Base-by-base conservation (phyloP, 1,140 invertebrate species). In the Eumaeus atala region DNA sequence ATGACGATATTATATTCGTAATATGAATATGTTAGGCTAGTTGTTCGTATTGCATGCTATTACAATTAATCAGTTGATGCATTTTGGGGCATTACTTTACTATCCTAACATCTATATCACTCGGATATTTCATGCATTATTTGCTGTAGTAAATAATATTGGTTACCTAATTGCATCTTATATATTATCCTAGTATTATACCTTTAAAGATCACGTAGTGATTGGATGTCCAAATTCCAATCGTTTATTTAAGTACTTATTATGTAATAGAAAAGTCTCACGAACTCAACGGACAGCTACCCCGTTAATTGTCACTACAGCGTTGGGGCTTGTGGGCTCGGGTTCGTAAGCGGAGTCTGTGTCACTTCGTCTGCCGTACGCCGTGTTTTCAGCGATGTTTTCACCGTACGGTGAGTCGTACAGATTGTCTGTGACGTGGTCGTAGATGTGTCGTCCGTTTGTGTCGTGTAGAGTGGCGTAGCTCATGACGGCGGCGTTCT, bases 401-500 rank as follows among this genome's bases (percentile, higher is more conserved):
- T 87, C 85, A 49, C 88, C 89, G 66, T 92, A 92, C 2, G 91
- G 91, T 56, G 90, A 90, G 70, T 92, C 92, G 66, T 94, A 94
- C 55, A 93, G 89, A 58, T 92, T 92, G 69, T 94, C 92, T 38
- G 92, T 91, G 49, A 93, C 92, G 69, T 93, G 93, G 72, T 94
- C 93, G 69, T 94, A 94, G 58, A 93, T 91, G 66, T 91, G 91
- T 11, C 90, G 70, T 11, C 90, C 89, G 61, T 90, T 90, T n/a
- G 90, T 88, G 68, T 93, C 92, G 66, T 92, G 93, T 1, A 94
- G 80, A 10, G 92, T 94, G 9, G 94, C 93, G 68, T 95, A 95
- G 34, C 94, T 95, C 93, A 95, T 95, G 0, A 95, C 94, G 0
- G 94, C 93, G 0, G 94, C 94, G 70, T 92, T 94, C 68, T 94